These are phyloP conservation scores for Scaptomyza pallida DNA, from an alignment of 1,140 invertebrate genomes.

Conservation along the genomic window DNA sequence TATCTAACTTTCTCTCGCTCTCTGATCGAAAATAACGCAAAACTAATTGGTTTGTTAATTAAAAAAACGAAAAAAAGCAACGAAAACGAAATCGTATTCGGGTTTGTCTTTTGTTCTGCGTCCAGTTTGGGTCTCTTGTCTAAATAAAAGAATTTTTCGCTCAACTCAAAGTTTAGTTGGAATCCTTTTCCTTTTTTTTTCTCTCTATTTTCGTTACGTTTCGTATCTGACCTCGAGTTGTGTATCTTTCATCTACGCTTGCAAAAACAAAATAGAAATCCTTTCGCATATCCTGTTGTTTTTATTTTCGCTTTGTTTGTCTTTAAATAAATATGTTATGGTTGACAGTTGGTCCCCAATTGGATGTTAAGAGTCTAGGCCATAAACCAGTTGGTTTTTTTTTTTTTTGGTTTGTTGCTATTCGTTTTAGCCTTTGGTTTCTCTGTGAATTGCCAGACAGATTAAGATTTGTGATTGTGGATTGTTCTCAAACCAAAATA, in stretches of 20 bases:
- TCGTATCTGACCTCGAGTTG: conserved; percentile 14
- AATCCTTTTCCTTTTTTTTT: neutral
- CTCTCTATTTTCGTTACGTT: too few species aligned
- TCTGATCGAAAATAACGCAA: conserved; percentile 57
- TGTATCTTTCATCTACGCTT: conserved; percentile 34
- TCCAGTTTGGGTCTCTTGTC: neutral
- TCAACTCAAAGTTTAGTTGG: conserved; percentile 7
- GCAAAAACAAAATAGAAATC: conserved; percentile 14
- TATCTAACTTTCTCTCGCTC: conserved; percentile 14
- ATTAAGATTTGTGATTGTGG: too few species aligned
- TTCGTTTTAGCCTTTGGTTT: too few species aligned
- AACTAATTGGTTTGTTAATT: conserved; percentile 83
- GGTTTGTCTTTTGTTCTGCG: neutral
- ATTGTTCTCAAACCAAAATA: too few species aligned
- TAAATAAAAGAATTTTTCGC: conserved; percentile 3
- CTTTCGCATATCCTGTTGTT: conserved; percentile 15
- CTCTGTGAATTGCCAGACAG: too few species aligned
- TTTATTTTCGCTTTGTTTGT: neutral
- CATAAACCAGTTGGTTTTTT: too few species aligned
- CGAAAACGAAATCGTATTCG: conserved; percentile 30
- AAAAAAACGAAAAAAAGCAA: conserved; percentile 45
- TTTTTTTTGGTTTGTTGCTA: neutral
- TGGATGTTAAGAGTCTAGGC: too few species aligned
- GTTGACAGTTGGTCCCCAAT: neutral
- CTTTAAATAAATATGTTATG: neutral